Conservation (phyloP, 92 coral and sea anemone genomes). For the Paramuricea clavata region DNA sequence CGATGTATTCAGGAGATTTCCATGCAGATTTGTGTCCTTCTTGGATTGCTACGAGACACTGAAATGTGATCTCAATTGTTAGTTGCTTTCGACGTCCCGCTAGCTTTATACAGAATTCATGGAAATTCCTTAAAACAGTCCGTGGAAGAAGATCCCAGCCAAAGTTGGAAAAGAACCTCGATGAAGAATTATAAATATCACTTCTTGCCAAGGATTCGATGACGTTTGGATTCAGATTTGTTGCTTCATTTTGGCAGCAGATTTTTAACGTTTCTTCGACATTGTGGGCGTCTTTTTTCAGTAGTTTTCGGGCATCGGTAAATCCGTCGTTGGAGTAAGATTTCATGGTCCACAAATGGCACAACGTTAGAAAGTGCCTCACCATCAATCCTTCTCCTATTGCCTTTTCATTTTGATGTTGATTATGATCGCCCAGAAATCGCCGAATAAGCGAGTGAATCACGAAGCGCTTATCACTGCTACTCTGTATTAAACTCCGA, state of each 20-base stretch:
- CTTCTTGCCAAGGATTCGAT: not conserved
- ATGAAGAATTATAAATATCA: slow-evolving; percentile 22
- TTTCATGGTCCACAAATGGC: slow-evolving; percentile 6
- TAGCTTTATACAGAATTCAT: not conserved
- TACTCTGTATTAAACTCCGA: slow-evolving; percentile 8
- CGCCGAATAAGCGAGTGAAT: slow-evolving; percentile 12
- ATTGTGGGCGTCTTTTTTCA: not conserved
- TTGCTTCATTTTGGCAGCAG: not conserved
- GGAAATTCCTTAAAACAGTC: not conserved
- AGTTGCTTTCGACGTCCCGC: not conserved
- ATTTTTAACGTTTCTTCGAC: not conserved
- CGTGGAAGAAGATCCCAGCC: not conserved
- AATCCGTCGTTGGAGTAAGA: slow-evolving; percentile 1
- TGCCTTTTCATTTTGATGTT: not conserved
- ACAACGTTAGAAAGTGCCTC: not conserved
- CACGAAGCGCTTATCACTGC: slow-evolving; percentile 7
- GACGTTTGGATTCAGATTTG: not conserved
- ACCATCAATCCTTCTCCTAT: slow-evolving; percentile 24
- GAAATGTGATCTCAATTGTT: not conserved
- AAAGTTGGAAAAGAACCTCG: slow-evolving; percentile 28
- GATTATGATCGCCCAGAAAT: not conserved
- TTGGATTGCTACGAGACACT: slow-evolving; percentile 1
- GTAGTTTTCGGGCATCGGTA: slow-evolving; percentile 3
- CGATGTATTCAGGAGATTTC: not conserved
- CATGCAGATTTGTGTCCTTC: not conserved